These are phyloP conservation scores for Zaprionus obscuricornis DNA, from an alignment of 2,888 invertebrate genomes.

Conservation along the genomic window DNA sequence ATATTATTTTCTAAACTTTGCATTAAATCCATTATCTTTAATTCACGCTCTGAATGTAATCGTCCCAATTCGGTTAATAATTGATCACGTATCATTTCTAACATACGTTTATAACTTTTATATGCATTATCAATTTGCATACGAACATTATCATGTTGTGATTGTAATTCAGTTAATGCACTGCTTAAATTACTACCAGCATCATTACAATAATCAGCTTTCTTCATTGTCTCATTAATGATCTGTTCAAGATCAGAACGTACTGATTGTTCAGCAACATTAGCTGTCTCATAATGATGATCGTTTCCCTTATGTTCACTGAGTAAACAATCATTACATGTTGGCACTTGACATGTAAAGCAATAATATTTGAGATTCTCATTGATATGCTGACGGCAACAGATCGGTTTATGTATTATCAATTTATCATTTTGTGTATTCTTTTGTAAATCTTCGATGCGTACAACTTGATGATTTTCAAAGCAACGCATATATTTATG, in stretches of 20 bases:
- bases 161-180: conserved; percentile 92
- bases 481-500: conserved; percentile 99
- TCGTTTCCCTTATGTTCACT: conserved; percentile 92
- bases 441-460: conserved; percentile 92
- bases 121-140: conserved; percentile 92
- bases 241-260: conserved; percentile 90
- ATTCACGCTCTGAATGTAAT: conserved; percentile 92
- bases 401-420: conserved; percentile 94
- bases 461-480: conserved; percentile 95
- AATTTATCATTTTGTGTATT: conserved; percentile 87
- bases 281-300: conserved; percentile 92
- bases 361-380: conserved; percentile 95
- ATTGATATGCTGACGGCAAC: conserved; percentile 91
- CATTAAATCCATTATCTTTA: conserved; percentile 94
- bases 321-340: conserved; percentile 94
- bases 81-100: conserved; percentile 92
- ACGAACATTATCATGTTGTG: conserved; percentile 93
- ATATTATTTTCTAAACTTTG: conserved; percentile 93
- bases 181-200: conserved; percentile 90
- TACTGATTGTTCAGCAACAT: conserved; percentile 90
- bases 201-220: conserved; percentile 89
- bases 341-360: conserved; percentile 92
- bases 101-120: conserved; percentile 90
- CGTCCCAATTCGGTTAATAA: conserved; percentile 89
- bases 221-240: conserved; percentile 89